Conservation (phyloP, 2,113 vertebrate species). For the Burhinus oedicnemus region DNA sequence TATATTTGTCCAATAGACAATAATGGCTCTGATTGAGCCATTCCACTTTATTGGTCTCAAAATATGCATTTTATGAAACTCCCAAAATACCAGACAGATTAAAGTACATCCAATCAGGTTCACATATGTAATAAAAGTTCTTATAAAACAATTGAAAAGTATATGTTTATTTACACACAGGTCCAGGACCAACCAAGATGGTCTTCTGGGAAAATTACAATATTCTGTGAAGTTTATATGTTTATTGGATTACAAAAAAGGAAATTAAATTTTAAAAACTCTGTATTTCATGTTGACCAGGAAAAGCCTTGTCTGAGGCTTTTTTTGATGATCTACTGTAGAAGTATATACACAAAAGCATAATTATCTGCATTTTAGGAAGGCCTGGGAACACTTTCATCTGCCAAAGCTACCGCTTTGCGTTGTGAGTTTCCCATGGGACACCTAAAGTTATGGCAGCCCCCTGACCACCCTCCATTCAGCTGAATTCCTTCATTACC, state of each 20-base stretch:
- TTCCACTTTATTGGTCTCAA: slow-evolving; percentile 54
- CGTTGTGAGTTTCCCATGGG: background rate
- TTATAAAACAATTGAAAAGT: slow-evolving; percentile 67
- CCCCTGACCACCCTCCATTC: background rate
- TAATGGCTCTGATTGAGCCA: slow-evolving; percentile 61
- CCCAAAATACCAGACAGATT: slow-evolving; percentile 66
- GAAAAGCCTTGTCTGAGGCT: background rate
- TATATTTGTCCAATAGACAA: slow-evolving; percentile 51
- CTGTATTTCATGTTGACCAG: background rate
- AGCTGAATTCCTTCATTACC: background rate
- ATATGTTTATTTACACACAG: slow-evolving; percentile 64
- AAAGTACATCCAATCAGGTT: slow-evolving; percentile 66
- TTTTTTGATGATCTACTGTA: background rate
- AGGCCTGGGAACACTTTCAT: background rate
- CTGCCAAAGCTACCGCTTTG: background rate
- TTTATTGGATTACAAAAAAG: slow-evolving; percentile 29
- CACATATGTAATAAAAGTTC: slow-evolving; percentile 69
- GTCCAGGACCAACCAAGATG: slow-evolving; percentile 60
- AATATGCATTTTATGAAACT: slow-evolving; percentile 64
- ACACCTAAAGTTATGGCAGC: background rate
- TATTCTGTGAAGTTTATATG: slow-evolving; percentile 23
- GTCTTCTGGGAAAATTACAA: slow-evolving; percentile 54
- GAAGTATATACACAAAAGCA: background rate
- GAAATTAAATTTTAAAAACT: slow-evolving; percentile 26
- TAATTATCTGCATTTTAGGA: background rate